These are phyloP conservation scores for Helarctos malayanus DNA, from an alignment of 2,797 vertebrate species.

Conservation along the genomic window DNA sequence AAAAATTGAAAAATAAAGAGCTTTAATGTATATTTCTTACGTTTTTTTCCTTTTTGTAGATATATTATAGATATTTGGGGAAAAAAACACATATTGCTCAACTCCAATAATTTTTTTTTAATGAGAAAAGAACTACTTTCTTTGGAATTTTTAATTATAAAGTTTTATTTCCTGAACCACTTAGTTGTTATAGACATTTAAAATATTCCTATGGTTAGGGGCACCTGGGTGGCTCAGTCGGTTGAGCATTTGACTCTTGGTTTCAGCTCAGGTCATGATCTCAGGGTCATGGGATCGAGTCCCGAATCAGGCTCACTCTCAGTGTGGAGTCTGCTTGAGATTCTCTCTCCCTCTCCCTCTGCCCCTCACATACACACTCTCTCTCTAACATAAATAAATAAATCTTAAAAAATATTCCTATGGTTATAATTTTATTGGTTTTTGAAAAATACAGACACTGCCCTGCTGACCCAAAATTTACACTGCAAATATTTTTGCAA, in stretches of 20 bases:
- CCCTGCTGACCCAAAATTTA: slow-evolving; percentile 72
- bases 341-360: background rate
- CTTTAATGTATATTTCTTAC: background rate
- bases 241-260: background rate
- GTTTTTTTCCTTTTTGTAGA: background rate
- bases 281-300: background rate
- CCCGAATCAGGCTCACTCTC: background rate
- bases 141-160: background rate
- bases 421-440: slow-evolving; percentile 26
- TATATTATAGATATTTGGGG: background rate
- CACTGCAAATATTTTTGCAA: slow-evolving; percentile 85
- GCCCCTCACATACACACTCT: rapidly evolving
- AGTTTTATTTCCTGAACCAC: background rate
- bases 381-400: background rate
- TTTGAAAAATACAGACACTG: slow-evolving; percentile 78
- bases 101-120: background rate
- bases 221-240: background rate
- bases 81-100: rapidly evolving
- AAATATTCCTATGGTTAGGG: background rate
- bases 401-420: background rate
- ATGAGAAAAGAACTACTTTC: background rate
- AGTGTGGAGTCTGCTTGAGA: background rate
- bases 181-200: slow-evolving; percentile 29
- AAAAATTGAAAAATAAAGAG: background rate
- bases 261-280: background rate